phyloP scores from a whole-genome alignment of 2,888 invertebrate species.

The Netelia melanura region DNA sequence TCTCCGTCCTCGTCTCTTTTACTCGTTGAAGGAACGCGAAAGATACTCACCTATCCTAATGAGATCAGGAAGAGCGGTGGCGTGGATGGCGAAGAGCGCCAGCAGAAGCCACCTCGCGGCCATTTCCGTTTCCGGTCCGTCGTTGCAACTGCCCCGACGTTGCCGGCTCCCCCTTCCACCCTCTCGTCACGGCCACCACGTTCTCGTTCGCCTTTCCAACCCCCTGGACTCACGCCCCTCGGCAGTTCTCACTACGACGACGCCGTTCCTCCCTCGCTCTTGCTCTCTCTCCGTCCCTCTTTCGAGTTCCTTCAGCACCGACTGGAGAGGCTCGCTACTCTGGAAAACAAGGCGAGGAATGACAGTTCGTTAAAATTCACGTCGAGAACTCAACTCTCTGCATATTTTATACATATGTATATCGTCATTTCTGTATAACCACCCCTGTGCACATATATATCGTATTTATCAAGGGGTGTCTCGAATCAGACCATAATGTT shows the following conservation, averaged over 20 bases:
- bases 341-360: constrained; percentile 72
- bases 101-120: constrained; percentile 81
- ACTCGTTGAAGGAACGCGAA: constrained; percentile 59
- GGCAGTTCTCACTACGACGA: constrained; percentile 2
- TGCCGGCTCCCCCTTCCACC: constrained; percentile 53
- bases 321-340: constrained; percentile 50
- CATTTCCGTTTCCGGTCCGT: constrained; percentile 80
- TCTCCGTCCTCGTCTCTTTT: constrained; percentile 25
- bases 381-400: constrained; percentile 69
- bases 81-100: constrained; percentile 78
- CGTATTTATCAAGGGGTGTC: no score
- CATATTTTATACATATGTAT: constrained; percentile 21
- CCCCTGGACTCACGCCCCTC: constrained; percentile 13
- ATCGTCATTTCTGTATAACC: background rate
- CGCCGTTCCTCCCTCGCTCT: constrained; percentile 43
- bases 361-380: constrained; percentile 78
- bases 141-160: constrained; percentile 63
- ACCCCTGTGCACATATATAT: no score
- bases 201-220: constrained; percentile 17
- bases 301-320: constrained; percentile 45
- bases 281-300: constrained; percentile 47
- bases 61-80: constrained; percentile 85
- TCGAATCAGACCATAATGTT: no score
- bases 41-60: constrained; percentile 86
- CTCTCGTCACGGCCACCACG: constrained; percentile 67